These are phyloP conservation scores for Phylloscopus whistleri DNA, from an alignment of 2,113 vertebrate genomes.

Conservation along the genomic window DNA sequence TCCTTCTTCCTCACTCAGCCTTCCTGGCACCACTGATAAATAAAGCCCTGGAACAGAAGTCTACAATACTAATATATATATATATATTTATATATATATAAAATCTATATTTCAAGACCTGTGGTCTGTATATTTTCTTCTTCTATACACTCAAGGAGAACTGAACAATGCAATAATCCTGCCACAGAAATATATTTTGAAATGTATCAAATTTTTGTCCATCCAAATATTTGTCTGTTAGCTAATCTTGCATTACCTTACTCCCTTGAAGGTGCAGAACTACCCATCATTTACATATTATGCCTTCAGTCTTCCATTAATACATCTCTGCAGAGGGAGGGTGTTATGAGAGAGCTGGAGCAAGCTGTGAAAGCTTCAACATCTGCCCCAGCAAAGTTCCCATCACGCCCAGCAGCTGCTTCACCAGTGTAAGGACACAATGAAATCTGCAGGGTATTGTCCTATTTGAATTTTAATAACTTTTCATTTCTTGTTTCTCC, in stretches of 20 bases:
- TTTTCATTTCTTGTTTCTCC: not conserved
- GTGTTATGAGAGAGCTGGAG: fast-evolving
- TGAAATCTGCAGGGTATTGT: not conserved
- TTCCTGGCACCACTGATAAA: not conserved
- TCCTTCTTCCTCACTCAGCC: not conserved
- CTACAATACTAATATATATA: not conserved
- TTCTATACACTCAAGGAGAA: not conserved
- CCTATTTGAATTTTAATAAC: not conserved
- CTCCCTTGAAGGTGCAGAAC: not conserved
- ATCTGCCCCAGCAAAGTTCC: not conserved
- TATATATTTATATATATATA: no score
- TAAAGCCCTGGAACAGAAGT: not conserved
- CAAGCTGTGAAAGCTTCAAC: not conserved
- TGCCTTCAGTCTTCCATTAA: not conserved
- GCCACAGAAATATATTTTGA: not conserved
- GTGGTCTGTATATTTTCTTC: not conserved
- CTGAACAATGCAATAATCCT: not conserved
- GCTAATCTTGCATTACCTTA: not conserved
- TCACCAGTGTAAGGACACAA: not conserved
- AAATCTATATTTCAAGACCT: not conserved
- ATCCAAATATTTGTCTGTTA: not conserved
- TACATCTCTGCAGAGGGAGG: not conserved
- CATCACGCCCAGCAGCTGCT: not conserved
- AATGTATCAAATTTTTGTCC: not conserved
- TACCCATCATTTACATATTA: not conserved